Conservation (phyloP, 2,797 vertebrate genomes). For the Acrossocheilus wenchowensis region DNA sequence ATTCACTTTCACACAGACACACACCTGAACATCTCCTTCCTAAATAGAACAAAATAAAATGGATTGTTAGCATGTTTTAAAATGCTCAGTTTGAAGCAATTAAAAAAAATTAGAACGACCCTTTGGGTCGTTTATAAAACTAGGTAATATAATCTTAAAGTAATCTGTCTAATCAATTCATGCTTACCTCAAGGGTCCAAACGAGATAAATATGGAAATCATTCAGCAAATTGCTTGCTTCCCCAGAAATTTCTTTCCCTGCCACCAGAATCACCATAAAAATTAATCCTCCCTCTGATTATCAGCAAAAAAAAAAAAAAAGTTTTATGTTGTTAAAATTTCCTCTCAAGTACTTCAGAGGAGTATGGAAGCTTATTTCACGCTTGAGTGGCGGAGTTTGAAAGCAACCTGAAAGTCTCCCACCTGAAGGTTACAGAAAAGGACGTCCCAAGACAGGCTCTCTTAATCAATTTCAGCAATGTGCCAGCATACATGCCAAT, state of each 20-base stretch:
- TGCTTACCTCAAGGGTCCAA: conserved; percentile 9
- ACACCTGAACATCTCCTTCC: not conserved
- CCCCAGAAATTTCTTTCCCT: not conserved
- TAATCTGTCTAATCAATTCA: conserved; percentile 12
- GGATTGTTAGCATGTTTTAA: conserved; percentile 4
- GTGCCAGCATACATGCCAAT: conserved; percentile 32
- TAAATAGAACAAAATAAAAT: not conserved
- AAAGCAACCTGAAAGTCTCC: conserved; percentile 44
- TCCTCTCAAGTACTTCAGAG: not conserved
- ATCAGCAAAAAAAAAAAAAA: not conserved
- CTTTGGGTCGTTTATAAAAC: conserved; percentile 1
- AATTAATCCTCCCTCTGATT: not conserved
- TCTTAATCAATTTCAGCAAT: conserved; percentile 36
- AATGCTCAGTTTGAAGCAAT: not conserved
- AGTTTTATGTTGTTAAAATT: conserved; percentile 10
- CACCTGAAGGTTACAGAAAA: conserved; percentile 40
- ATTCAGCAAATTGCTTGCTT: not conserved
- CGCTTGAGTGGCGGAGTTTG: conserved; percentile 13
- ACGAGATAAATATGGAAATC: conserved; percentile 8
- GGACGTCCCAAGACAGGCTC: conserved; percentile 15
- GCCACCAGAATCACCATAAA: not conserved
- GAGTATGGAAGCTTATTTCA: conserved; percentile 30
- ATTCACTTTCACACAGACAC: conserved; percentile 3
- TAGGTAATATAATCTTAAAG: not conserved
- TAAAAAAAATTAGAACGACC: not conserved